These are phyloP conservation scores for Crepidodera aurea DNA, from an alignment of 2,888 invertebrate genomes.

Conservation along the genomic window DNA sequence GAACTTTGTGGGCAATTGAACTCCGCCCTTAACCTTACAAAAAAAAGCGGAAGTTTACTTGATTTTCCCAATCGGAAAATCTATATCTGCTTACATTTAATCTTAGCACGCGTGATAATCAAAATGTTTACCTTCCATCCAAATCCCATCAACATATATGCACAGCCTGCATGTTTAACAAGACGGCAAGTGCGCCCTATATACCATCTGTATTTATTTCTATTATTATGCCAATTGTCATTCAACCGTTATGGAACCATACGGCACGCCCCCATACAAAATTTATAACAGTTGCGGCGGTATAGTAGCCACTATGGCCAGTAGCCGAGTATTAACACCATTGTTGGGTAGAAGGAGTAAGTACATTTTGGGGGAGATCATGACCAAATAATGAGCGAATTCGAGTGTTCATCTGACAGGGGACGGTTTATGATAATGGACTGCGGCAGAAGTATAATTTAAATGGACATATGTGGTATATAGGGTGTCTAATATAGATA, in stretches of 20 bases:
- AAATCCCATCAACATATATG: too few species aligned
- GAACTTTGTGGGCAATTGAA: too few species aligned
- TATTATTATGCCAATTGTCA: slow-evolving; percentile 12
- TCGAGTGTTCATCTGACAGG: slow-evolving; percentile 9
- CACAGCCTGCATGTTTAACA: neutral
- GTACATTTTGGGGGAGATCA: slow-evolving; percentile 9
- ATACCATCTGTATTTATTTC: neutral
- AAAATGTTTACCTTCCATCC: too few species aligned
- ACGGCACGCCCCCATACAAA: slow-evolving; percentile 6
- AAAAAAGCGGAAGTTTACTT: too few species aligned
- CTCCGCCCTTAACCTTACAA: too few species aligned
- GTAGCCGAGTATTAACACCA: slow-evolving; percentile 4
- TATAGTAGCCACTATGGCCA: neutral
- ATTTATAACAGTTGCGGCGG: slow-evolving; percentile 11
- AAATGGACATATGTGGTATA: neutral
- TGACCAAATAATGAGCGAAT: slow-evolving; percentile 8
- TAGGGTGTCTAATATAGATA: neutral
- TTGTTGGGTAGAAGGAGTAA: neutral
- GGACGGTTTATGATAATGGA: slow-evolving; percentile 4
- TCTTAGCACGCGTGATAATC: too few species aligned
- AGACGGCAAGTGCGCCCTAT: neutral
- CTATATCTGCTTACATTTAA: too few species aligned
- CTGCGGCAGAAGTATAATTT: neutral
- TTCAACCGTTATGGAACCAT: slow-evolving; percentile 3
- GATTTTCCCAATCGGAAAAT: too few species aligned